These are phyloP conservation scores for Caranx melampygus DNA, from an alignment of 2,113 vertebrate species.

Conservation along the genomic window DNA sequence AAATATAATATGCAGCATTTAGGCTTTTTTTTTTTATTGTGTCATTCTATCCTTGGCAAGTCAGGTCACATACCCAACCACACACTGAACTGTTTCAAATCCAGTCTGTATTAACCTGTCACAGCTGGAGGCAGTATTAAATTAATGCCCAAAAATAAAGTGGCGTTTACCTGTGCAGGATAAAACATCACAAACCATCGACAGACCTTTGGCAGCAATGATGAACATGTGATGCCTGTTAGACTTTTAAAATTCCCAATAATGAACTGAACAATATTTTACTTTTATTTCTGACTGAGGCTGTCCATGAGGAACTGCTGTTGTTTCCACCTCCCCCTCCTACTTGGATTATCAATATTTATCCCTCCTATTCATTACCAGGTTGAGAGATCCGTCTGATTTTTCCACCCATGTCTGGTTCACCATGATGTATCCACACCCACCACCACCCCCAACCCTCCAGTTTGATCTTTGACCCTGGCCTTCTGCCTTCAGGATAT, in stretches of 20 bases:
- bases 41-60: slow-evolving; percentile 17
- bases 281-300: not conserved
- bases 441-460: slow-evolving; percentile 31
- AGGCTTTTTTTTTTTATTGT: not conserved
- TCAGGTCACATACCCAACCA: slow-evolving; percentile 21
- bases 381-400: slow-evolving; percentile 62
- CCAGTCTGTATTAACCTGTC: slow-evolving; percentile 83
- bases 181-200: slow-evolving; percentile 85
- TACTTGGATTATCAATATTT: slow-evolving; percentile 20
- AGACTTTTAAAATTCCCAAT: slow-evolving; percentile 1
- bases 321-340: not conserved
- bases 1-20: slow-evolving; percentile 19
- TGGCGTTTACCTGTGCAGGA: slow-evolving; percentile 84
- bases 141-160: slow-evolving; percentile 91
- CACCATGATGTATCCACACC: slow-evolving; percentile 71
- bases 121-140: slow-evolving; percentile 88
- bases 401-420: slow-evolving; percentile 78
- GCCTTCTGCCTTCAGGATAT: slow-evolving; percentile 77
- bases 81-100: slow-evolving; percentile 33
- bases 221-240: slow-evolving; percentile 48
- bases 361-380: slow-evolving; percentile 61
- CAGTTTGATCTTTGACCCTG: slow-evolving; percentile 81
- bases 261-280: slow-evolving; percentile 21
- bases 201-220: slow-evolving; percentile 85
- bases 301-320: not conserved